Percentiles rank a stretch among this genome's conserved stretches.
phyloP scores from a whole-genome alignment of 2,888 invertebrate genomes.

The Punctoribates punctum region DNA sequence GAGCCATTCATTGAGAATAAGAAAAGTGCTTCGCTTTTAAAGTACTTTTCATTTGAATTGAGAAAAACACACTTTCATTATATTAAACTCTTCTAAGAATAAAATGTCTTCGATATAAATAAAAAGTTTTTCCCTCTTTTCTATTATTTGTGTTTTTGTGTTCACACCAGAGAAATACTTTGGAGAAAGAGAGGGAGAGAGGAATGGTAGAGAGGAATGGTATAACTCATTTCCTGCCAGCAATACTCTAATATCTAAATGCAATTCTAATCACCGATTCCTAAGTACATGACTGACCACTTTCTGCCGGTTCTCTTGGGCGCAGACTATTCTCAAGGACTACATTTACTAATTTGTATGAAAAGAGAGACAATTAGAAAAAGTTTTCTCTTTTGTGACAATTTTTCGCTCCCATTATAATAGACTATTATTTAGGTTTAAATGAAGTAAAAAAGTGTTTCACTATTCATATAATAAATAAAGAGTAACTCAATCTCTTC shows the following conservation, averaged over 20 bases:
- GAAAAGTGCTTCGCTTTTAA: not conserved
- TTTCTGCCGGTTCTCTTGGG: not conserved
- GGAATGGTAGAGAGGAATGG: not conserved
- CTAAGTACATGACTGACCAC: conserved; percentile 23
- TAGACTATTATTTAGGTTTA: not conserved
- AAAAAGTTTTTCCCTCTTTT: not conserved
- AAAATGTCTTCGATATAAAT: not conserved
- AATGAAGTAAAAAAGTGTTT: not conserved
- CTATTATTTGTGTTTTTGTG: not conserved
- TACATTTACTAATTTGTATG: conserved; percentile 29
- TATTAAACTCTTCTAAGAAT: not conserved
- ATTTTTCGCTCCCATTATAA: not conserved
- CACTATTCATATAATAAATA: conserved; percentile 12
- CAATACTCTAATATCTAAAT: conserved; percentile 14
- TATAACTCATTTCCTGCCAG: conserved; percentile 12
- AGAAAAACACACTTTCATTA: not conserved
- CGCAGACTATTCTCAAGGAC: not conserved
- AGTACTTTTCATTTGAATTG: not conserved
- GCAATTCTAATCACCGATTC: conserved; percentile 15
- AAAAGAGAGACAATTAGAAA: conserved; percentile 24
- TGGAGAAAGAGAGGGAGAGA: not conserved
- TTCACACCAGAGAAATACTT: not conserved
- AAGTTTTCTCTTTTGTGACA: not conserved
- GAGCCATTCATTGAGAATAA: not conserved
- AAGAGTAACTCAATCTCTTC: conserved; percentile 11